Evolutionary conservation across 2,888 invertebrate genomes (phyloP).

Genomic region (Agrochola macilenta): DNA sequence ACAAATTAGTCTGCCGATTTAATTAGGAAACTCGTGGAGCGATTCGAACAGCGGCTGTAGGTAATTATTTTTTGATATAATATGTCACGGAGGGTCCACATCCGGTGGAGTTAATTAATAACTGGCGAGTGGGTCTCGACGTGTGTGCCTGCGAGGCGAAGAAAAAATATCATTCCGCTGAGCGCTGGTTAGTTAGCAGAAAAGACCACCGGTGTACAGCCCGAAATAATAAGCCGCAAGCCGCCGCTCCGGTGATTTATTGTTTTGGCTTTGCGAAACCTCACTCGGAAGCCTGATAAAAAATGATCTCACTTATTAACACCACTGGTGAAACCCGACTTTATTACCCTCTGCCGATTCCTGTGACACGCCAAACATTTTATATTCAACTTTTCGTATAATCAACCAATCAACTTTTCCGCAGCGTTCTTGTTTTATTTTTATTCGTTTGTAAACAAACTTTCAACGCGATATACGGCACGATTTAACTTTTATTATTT

Average conservation of each 20-base stretch:
- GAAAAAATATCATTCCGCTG: constrained; percentile 83
- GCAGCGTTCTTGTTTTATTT: constrained; percentile 56
- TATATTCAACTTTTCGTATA: constrained; percentile 71
- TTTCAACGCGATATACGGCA: constrained; percentile 30
- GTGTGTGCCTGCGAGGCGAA: constrained; percentile 72
- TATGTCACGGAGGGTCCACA: constrained; percentile 76
- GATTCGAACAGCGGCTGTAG: constrained; percentile 64
- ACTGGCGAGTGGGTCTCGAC: constrained; percentile 75
- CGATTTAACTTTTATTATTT: constrained; percentile 34
- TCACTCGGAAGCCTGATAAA: constrained; percentile 87
- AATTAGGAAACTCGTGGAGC: constrained; percentile 66
- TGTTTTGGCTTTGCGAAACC: constrained; percentile 88
- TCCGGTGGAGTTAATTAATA: constrained; percentile 84
- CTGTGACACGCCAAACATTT: constrained; percentile 72
- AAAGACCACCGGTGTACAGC: constrained; percentile 80
- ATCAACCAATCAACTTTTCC: constrained; percentile 67
- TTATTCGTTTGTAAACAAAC: constrained; percentile 44
- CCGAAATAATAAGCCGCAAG: constrained; percentile 87
- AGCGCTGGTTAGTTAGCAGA: constrained; percentile 84
- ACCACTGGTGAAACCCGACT: constrained; percentile 81
- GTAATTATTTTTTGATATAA: constrained; percentile 77
- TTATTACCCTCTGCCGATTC: constrained; percentile 82
- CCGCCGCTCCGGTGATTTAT: constrained; percentile 86
- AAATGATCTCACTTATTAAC: constrained; percentile 89
- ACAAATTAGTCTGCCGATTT: constrained; percentile 54